These are phyloP conservation scores for Acanthoscelides obtectus DNA, from an alignment of 2,888 invertebrate genomes.

Conservation along the genomic window DNA sequence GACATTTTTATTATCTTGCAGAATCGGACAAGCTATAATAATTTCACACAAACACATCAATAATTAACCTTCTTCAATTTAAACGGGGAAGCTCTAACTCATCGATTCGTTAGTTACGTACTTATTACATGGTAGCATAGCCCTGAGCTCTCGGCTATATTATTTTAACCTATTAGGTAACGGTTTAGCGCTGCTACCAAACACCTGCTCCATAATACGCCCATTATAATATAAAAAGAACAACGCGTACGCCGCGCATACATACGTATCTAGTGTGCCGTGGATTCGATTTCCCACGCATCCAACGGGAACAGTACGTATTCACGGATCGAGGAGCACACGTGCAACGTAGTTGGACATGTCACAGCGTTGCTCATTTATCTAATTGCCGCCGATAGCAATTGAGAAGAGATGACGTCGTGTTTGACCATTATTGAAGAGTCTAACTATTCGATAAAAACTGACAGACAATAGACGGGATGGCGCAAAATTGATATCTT, in stretches of 20 bases:
- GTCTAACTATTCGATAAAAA: too few relatives aligned
- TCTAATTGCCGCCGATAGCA: not conserved
- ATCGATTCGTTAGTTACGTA: not conserved
- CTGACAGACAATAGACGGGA: too few relatives aligned
- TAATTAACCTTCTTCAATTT: not conserved
- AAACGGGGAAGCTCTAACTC: not conserved
- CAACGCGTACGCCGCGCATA: not conserved
- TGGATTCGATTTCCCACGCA: conserved; percentile 19
- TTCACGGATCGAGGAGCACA: not conserved
- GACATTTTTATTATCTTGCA: not conserved
- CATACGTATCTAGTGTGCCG: not conserved
- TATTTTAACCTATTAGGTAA: not conserved
- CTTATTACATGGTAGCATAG: not conserved
- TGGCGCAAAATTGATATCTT: too few relatives aligned
- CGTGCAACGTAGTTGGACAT: not conserved
- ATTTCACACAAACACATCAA: not conserved
- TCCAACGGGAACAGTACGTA: conserved; percentile 2
- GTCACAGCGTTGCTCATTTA: not conserved
- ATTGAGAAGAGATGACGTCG: too few relatives aligned
- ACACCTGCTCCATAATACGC: not conserved
- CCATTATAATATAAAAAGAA: not conserved
- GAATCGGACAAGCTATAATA: not conserved
- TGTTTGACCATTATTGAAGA: too few relatives aligned
- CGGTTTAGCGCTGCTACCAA: not conserved
- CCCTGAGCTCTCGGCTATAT: not conserved